Conservation (phyloP, 1,140 invertebrate genomes). For the Zelostemma sp. region DNA sequence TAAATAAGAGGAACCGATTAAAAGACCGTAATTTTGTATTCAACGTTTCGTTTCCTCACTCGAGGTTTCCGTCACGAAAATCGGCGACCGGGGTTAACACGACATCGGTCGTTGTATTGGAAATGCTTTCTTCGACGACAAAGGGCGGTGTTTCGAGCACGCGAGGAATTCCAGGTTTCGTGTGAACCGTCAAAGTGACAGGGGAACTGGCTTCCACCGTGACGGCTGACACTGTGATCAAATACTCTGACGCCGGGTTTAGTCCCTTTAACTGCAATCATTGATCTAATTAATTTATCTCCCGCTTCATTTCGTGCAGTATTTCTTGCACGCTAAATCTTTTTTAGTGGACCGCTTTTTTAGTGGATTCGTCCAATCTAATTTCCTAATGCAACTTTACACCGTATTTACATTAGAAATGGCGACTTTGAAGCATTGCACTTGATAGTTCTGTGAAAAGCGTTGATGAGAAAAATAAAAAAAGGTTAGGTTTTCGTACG, state of each 20-base stretch:
- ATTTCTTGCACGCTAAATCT: too few relatives aligned
- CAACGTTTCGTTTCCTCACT: conserved; percentile 12
- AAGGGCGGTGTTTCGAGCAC: conserved; percentile 9
- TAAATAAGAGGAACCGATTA: background rate
- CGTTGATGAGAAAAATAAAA: too few relatives aligned
- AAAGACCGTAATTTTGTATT: background rate
- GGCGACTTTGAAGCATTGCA: too few relatives aligned
- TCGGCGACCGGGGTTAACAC: conserved; percentile 14
- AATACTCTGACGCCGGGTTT: conserved; percentile 25
- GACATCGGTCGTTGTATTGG: conserved; percentile 18
- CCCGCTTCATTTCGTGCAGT: too few relatives aligned
- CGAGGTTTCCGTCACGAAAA: conserved; percentile 13
- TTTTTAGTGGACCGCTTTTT: too few relatives aligned
- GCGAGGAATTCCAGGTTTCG: conserved; percentile 22
- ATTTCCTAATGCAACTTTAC: too few relatives aligned
- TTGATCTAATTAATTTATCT: too few relatives aligned
- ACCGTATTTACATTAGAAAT: too few relatives aligned
- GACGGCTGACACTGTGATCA: conserved; percentile 8
- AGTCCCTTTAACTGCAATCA: conserved; percentile 27
- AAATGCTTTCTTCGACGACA: conserved; percentile 9
- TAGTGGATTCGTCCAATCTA: too few relatives aligned
- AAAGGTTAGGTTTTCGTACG: too few relatives aligned
- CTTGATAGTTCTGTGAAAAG: too few relatives aligned
- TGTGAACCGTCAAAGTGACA: conserved; percentile 18
- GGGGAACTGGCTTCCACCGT: conserved; percentile 13